These are phyloP conservation scores for Cebus imitator DNA, from an alignment of 2,113 vertebrate genomes.

Conservation along the genomic window DNA sequence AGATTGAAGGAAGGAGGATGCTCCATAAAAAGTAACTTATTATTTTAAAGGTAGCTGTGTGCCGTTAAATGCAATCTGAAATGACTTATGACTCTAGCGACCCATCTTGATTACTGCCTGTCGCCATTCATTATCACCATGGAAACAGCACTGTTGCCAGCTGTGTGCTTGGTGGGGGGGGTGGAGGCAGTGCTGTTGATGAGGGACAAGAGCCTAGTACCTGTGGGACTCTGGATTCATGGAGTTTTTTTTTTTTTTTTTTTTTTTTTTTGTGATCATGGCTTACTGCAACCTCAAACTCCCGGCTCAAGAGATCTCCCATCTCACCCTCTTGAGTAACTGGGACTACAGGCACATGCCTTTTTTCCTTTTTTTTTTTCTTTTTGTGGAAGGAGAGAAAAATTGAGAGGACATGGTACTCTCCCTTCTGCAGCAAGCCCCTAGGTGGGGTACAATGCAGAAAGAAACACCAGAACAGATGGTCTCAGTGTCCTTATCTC, in stretches of 20 bases:
- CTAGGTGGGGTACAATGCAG: not conserved
- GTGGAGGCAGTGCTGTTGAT: slow-evolving; percentile 26
- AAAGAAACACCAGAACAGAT: slow-evolving; percentile 43
- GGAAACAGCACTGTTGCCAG: slow-evolving; percentile 75
- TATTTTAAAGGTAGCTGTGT: slow-evolving; percentile 58
- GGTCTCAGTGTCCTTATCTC: slow-evolving; percentile 30
- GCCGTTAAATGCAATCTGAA: slow-evolving; percentile 72
- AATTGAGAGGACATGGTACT: not conserved
- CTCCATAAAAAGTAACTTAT: slow-evolving; percentile 45
- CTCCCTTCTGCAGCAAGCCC: not conserved
- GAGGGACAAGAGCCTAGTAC: slow-evolving; percentile 51
- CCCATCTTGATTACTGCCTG: slow-evolving; percentile 76
- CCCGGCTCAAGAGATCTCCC: no score
- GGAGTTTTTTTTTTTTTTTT: not conserved
- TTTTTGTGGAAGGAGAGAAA: not conserved
- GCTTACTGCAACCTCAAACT: no score
- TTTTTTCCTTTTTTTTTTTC: not conserved
- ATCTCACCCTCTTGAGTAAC: no score
- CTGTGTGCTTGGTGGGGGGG: slow-evolving; percentile 59
- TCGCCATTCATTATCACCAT: slow-evolving; percentile 77
- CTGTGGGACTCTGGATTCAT: slow-evolving; percentile 28
- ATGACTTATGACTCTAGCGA: slow-evolving; percentile 76
- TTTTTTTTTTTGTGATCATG: not conserved
- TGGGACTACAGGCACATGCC: no score
- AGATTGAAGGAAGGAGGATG: not conserved